A percentile compares a stretch with the other conserved stretches of the same genome.
phyloP scores from a whole-genome alignment of 2,797 vertebrate genomes.

The Aulostomus chinensis region DNA sequence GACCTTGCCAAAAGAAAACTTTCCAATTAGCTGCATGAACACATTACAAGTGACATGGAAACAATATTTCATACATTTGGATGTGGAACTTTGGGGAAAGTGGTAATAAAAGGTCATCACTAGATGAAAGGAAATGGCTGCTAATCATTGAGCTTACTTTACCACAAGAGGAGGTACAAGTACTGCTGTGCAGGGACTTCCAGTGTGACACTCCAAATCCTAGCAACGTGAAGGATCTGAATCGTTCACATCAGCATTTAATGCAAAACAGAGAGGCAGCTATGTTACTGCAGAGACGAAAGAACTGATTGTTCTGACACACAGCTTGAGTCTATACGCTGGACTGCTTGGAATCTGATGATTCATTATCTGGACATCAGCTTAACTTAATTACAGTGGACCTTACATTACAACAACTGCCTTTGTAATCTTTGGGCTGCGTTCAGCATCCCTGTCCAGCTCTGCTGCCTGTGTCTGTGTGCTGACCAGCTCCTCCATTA shows the following conservation, averaged over 20 bases:
- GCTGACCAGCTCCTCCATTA: conserved; percentile 26
- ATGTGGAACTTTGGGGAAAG: too few species aligned
- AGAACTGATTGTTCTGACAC: conserved; percentile 43
- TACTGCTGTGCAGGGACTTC: too few species aligned
- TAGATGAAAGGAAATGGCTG: too few species aligned
- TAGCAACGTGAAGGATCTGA: too few species aligned
- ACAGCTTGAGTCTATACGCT: conserved; percentile 14
- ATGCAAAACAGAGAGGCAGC: conserved; percentile 14
- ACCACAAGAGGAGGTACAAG: too few species aligned
- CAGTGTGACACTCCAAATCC: too few species aligned
- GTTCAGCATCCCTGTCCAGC: conserved; percentile 33
- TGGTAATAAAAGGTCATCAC: too few species aligned
- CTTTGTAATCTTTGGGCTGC: conserved; percentile 56
- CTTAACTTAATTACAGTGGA: conserved; percentile 55
- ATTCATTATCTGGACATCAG: conserved; percentile 58
- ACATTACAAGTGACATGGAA: too few species aligned
- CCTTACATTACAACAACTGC: conserved; percentile 43
- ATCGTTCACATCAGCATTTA: conserved; percentile 13
- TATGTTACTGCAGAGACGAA: conserved; percentile 9
- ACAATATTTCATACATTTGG: too few species aligned
- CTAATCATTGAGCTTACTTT: too few species aligned
- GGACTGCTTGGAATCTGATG: conserved; percentile 43
- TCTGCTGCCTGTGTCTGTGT: conserved; percentile 22
- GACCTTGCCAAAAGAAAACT: too few species aligned
- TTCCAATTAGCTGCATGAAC: too few species aligned